Evolutionary conservation across 2,797 vertebrate species (phyloP).

Genomic region (Sardinella longiceps): DNA sequence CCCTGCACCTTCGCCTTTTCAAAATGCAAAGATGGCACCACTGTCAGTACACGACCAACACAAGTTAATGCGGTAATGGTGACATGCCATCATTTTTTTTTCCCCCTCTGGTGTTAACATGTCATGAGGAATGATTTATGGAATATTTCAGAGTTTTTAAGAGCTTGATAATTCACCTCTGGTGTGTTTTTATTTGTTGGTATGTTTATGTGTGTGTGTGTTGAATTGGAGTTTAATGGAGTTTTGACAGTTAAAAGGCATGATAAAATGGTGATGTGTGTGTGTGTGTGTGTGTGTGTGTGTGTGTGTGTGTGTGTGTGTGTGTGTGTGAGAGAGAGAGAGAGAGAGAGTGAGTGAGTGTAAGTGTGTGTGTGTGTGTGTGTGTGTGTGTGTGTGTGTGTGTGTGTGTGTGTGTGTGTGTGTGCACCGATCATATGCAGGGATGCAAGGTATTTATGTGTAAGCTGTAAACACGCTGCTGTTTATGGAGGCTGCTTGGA

Average conservation of each 20-base stretch:
- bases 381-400: neutral
- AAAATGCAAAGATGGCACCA: neutral
- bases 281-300: slow-evolving; percentile 14
- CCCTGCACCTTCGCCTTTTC: neutral
- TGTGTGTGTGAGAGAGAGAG: neutral
- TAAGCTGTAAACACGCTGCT: neutral
- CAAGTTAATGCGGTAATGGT: neutral
- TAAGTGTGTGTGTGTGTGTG: neutral
- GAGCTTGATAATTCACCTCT: neutral
- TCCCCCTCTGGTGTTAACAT: neutral
- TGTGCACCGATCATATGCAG: neutral
- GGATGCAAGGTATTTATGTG: neutral
- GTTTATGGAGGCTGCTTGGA: neutral
- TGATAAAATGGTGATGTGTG: neutral
- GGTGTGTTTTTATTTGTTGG: neutral
- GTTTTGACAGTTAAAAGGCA: neutral
- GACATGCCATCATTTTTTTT: neutral
- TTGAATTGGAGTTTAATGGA: neutral
- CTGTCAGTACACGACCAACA: neutral
- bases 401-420: neutral
- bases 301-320: slow-evolving; percentile 6
- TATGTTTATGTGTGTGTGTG: neutral
- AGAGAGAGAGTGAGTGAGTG: too few relatives aligned
- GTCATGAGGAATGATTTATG: neutral
- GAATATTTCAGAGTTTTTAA: neutral